phyloP scores from a whole-genome alignment of 2,888 invertebrate species.

The Hydrotaea diabolus region DNA sequence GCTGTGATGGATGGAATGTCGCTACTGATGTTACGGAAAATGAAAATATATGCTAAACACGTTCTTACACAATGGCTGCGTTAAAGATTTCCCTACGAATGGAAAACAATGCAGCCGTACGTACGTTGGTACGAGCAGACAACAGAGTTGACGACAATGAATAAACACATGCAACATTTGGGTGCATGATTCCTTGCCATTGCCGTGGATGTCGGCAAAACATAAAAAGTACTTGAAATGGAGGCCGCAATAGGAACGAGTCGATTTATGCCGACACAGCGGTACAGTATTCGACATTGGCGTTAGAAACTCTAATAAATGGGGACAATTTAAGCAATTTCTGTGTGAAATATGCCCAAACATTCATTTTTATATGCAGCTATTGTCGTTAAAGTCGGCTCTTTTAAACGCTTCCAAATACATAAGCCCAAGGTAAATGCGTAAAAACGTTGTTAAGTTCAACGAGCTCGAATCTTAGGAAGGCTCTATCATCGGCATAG shows the following conservation, averaged over 20 bases:
- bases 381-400: too few species aligned
- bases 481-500: too few species aligned
- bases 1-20: conserved; percentile 57
- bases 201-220: conserved; percentile 48
- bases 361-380: too few species aligned
- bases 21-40: conserved; percentile 65
- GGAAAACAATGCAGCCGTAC: conserved; percentile 36
- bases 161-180: conserved; percentile 35
- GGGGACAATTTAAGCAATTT: too few species aligned
- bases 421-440: too few species aligned
- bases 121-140: conserved; percentile 29
- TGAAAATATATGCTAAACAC: conserved; percentile 64
- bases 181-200: conserved; percentile 44
- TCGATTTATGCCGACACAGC: background rate
- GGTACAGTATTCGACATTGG: background rate
- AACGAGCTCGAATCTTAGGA: too few species aligned
- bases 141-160: conserved; percentile 32
- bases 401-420: too few species aligned
- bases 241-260: background rate
- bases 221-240: conserved; percentile 55
- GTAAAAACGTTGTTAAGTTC: too few species aligned
- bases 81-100: conserved; percentile 34
- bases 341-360: too few species aligned
- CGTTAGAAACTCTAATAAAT: too few species aligned
- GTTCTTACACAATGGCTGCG: conserved; percentile 45